Percentiles rank a stretch among this genome's conserved stretches.
Conservation (phyloP, 1,140 invertebrate species). For the Pseudomyrmex dendroicus region DNA sequence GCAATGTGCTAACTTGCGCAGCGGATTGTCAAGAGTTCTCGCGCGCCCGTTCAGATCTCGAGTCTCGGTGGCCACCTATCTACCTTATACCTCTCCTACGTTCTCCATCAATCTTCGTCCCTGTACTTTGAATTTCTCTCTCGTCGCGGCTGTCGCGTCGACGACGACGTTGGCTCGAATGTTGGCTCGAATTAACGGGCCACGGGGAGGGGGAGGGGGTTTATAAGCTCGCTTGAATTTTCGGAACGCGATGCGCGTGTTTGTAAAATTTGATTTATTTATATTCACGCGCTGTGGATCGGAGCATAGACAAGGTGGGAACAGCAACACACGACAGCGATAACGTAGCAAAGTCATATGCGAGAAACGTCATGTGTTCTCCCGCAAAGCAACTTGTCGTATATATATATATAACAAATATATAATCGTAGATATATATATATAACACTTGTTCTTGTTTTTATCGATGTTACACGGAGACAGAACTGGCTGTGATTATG, state of each 20-base stretch:
- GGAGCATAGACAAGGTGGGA: too few relatives aligned
- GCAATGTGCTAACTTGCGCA: not conserved
- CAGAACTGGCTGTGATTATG: constrained; percentile 83
- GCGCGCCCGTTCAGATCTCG: not conserved
- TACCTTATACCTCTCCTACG: not conserved
- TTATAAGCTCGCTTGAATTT: too few relatives aligned
- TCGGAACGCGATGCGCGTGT: too few relatives aligned
- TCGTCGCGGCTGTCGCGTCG: too few relatives aligned
- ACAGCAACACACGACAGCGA: not conserved
- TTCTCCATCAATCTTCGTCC: constrained; percentile 31
- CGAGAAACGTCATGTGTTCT: constrained; percentile 59
- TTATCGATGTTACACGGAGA: constrained; percentile 76
- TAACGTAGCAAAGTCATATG: constrained; percentile 13
- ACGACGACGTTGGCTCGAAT: too few relatives aligned
- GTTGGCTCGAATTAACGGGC: constrained; percentile 8
- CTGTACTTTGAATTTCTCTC: constrained; percentile 17
- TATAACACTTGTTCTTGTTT: constrained; percentile 18
- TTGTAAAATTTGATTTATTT: too few relatives aligned
- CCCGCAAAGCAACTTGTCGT: constrained; percentile 12
- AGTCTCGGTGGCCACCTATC: too few relatives aligned
- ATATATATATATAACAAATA: too few relatives aligned
- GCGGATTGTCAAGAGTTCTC: constrained; percentile 12
- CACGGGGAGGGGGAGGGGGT: too few relatives aligned
- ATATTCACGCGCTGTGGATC: too few relatives aligned
- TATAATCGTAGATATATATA: constrained; percentile 65